A percentile compares a stretch with the other conserved stretches of the same genome.
Conservation (phyloP, 2,888 invertebrate species). For the Anorthoa munda region DNA sequence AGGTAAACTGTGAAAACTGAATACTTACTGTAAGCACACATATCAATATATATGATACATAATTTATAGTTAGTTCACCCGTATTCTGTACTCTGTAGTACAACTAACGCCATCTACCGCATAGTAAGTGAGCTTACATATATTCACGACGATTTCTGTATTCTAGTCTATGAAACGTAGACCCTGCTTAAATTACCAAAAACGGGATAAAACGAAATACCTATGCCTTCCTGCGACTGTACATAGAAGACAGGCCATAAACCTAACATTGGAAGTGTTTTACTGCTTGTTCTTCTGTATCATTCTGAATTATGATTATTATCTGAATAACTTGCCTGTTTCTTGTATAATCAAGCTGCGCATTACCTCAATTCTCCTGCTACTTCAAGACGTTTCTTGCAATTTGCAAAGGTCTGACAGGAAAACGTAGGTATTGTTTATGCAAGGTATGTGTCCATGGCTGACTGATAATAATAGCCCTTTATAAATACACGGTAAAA, state of each 20-base stretch:
- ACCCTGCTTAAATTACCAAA: no score
- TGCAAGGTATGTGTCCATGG: neutral
- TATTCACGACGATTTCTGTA: no score
- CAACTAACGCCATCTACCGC: conserved; percentile 54
- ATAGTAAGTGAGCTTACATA: neutral
- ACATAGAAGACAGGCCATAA: neutral
- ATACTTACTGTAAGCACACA: no score
- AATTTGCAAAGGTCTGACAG: neutral
- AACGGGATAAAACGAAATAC: no score
- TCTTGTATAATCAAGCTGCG: neutral
- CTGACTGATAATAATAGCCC: neutral
- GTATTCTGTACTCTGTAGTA: neutral
- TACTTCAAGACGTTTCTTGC: no score
- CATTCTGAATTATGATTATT: neutral
- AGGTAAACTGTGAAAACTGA: no score
- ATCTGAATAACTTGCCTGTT: neutral
- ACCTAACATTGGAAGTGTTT: neutral
- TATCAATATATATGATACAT: no score
- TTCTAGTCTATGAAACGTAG: no score
- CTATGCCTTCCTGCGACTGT: no score
- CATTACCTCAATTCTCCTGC: conserved; percentile 1
- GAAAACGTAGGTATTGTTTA: conserved; percentile 13
- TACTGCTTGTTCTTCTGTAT: neutral
- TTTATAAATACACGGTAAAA: neutral
- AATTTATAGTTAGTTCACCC: no score